These are phyloP conservation scores for Napeogenes sylphis DNA, from an alignment of 2,888 invertebrate species.

Conservation along the genomic window DNA sequence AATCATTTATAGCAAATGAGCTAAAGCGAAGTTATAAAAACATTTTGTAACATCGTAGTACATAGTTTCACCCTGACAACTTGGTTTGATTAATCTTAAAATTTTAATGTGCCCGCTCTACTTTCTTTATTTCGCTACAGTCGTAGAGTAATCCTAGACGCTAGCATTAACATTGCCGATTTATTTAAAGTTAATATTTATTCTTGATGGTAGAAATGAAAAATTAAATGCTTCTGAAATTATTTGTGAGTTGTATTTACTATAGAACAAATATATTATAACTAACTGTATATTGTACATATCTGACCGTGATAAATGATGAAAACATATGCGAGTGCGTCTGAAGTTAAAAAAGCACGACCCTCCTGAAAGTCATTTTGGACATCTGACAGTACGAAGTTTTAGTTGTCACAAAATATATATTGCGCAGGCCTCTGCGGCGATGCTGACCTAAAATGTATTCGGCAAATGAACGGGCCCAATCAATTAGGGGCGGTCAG, in stretches of 20 bases:
- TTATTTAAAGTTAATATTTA: neutral
- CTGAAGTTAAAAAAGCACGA: too few relatives aligned
- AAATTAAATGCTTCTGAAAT: too few relatives aligned
- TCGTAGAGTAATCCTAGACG: neutral
- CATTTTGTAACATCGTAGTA: neutral
- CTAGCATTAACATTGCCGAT: neutral
- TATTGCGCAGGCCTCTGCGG: constrained; percentile 60
- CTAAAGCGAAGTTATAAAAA: neutral
- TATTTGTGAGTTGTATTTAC: too few relatives aligned
- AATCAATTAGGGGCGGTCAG: constrained; percentile 78
- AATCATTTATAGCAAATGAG: neutral
- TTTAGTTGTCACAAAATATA: constrained; percentile 27
- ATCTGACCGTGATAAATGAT: too few relatives aligned
- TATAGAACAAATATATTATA: too few relatives aligned
- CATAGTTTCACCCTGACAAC: neutral
- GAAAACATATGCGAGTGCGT: too few relatives aligned
- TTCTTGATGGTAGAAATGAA: too few relatives aligned
- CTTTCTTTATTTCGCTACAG: neutral
- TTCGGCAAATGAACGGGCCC: constrained; percentile 69
- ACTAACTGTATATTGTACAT: too few relatives aligned
- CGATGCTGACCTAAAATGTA: constrained; percentile 73
- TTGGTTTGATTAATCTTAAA: neutral
- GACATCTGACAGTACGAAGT: too few relatives aligned
- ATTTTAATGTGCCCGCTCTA: constrained; percentile 5
- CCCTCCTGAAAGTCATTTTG: too few relatives aligned